These are phyloP conservation scores for Nemotelus nigrinus DNA, from an alignment of 2,888 invertebrate genomes.

Conservation along the genomic window DNA sequence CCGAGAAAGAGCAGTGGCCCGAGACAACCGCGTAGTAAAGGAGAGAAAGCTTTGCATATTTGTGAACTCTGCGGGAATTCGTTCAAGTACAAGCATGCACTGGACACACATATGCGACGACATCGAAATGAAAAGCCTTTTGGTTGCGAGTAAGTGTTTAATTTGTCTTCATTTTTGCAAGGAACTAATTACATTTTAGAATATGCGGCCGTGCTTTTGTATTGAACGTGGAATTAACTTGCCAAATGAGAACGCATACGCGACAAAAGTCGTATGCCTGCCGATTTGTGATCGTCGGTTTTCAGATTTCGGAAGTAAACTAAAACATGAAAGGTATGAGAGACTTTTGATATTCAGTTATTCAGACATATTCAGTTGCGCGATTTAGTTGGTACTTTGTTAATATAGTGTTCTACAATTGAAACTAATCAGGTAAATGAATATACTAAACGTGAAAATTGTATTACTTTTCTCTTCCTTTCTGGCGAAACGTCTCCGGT, in stretches of 20 bases:
- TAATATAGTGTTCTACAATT: too few species aligned
- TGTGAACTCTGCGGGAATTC: conserved; percentile 64
- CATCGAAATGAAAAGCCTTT: conserved; percentile 63
- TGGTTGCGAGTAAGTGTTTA: conserved; percentile 62
- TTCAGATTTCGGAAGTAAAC: conserved; percentile 64
- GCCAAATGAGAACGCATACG: conserved; percentile 65
- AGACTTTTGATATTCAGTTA: too few species aligned
- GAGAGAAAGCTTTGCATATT: conserved; percentile 56
- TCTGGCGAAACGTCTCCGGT: too few species aligned
- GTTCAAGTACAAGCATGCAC: conserved; percentile 63
- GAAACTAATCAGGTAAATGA: too few species aligned
- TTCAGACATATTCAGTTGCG: too few species aligned
- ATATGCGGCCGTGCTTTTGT: conserved; percentile 63
- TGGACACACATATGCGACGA: conserved; percentile 63
- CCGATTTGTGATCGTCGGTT: conserved; percentile 62
- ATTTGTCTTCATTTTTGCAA: too few species aligned
- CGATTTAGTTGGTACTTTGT: too few species aligned
- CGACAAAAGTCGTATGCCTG: conserved; percentile 64
- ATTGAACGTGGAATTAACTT: conserved; percentile 62
- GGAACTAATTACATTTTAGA: conserved; percentile 55
- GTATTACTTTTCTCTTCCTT: too few species aligned
- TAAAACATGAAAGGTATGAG: conserved; percentile 62
- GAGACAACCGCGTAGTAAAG: background rate
- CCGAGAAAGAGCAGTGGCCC: background rate
- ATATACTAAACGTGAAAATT: too few species aligned